phyloP scores from a whole-genome alignment of 2,888 invertebrate genomes.

The Gandaritis pyraliata region DNA sequence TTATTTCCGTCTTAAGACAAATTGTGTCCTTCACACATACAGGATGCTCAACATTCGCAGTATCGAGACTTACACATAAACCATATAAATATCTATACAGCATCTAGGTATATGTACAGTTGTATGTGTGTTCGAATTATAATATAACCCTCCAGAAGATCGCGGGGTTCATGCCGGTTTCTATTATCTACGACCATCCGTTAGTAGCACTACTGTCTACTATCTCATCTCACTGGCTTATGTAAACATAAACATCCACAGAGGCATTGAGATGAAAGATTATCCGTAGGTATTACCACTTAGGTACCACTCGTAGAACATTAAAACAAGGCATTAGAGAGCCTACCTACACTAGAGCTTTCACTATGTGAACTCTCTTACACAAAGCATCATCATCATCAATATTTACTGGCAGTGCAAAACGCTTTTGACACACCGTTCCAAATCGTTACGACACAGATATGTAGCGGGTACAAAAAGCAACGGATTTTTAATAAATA shows the following conservation, averaged over 20 bases:
- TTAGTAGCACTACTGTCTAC: no score
- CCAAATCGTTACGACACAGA: constrained; percentile 60
- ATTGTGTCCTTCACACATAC: constrained; percentile 74
- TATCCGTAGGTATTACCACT: no score
- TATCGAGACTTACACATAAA: constrained; percentile 65
- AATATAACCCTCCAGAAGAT: constrained; percentile 45
- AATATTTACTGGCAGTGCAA: constrained; percentile 78
- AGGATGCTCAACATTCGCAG: constrained; percentile 74
- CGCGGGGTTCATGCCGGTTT: constrained; percentile 19
- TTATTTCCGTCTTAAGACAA: constrained; percentile 80
- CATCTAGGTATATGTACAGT: constrained; percentile 82
- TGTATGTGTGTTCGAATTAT: constrained; percentile 60
- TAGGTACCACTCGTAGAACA: no score
- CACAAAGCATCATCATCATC: constrained; percentile 65
- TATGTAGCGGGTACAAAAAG: constrained; percentile 73
- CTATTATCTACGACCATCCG: no score
- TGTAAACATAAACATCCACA: no score
- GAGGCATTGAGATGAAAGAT: no score
- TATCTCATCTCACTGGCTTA: no score
- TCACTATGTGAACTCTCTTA: constrained; percentile 71
- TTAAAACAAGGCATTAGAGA: constrained; percentile 23
- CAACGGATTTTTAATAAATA: constrained; percentile 50
- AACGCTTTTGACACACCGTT: constrained; percentile 62
- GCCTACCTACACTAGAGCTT: constrained; percentile 55
- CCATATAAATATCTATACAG: constrained; percentile 80